phyloP scores from a whole-genome alignment of 1,140 invertebrate species.

The Parasteatoda tepidariorum region DNA sequence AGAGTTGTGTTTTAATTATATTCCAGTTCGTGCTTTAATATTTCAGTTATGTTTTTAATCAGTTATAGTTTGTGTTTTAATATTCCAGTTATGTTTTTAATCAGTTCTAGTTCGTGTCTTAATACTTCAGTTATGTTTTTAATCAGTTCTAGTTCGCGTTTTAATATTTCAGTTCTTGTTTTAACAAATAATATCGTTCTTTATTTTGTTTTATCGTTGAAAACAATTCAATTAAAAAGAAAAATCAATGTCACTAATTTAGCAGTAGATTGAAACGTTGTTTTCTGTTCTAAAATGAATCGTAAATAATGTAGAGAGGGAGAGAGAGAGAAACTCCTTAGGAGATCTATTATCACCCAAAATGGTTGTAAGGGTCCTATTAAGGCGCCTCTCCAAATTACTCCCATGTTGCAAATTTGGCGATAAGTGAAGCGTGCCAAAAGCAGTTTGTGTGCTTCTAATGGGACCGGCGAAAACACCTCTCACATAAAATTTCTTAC shows the following conservation, averaged over 20 bases:
- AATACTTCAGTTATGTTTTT: no score
- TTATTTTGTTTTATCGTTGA: background rate
- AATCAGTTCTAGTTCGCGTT: no score
- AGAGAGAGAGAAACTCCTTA: background rate
- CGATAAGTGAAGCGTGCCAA: background rate
- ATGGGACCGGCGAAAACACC: background rate
- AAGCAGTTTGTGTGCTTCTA: background rate
- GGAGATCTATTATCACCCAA: slow-evolving; percentile 44
- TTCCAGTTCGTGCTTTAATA: no score
- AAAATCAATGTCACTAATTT: background rate
- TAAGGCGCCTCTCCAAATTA: slow-evolving; percentile 17
- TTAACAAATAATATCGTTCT: background rate
- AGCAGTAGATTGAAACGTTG: slow-evolving; percentile 4
- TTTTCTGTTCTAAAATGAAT: no score
- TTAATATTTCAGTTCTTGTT: no score
- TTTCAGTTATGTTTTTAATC: no score
- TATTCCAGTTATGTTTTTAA: no score
- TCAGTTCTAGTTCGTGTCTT: no score
- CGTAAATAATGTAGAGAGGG: slow-evolving; percentile 11
- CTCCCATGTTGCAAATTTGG: slow-evolving; percentile 1
- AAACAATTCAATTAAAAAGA: background rate
- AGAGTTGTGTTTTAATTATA: no score
- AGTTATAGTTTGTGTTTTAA: no score
- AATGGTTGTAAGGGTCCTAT: slow-evolving; percentile 40
- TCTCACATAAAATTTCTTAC: no score